A percentile compares a stretch with the other conserved stretches of the same genome.
Conservation (phyloP, 2,888 invertebrate genomes). For the Protodeltote pygarga region DNA sequence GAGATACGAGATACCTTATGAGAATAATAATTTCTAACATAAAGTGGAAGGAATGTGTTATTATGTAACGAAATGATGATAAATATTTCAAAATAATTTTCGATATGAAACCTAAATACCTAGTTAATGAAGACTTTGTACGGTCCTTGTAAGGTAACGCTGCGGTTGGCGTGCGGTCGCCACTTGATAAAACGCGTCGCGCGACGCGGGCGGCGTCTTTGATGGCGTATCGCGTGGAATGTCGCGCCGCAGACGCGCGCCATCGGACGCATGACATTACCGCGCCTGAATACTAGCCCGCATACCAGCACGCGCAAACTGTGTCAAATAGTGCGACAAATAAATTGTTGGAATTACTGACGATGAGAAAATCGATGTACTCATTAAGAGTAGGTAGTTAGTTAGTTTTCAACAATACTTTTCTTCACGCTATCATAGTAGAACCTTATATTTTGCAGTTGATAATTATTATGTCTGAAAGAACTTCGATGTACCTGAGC, state of each 20-base stretch:
- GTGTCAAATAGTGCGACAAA: background rate
- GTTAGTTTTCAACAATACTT: no score
- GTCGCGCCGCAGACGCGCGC: constrained; percentile 1
- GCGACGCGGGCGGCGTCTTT: background rate
- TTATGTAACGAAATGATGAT: no score
- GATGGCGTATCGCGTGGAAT: constrained; percentile 2
- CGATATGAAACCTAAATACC: background rate
- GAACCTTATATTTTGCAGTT: no score
- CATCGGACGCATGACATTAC: background rate
- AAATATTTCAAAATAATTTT: background rate
- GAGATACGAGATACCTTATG: no score
- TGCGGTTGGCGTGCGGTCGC: background rate
- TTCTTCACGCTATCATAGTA: no score
- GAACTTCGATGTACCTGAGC: no score
- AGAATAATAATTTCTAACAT: no score
- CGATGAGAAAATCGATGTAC: no score
- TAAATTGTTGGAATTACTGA: no score
- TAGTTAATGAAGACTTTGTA: background rate
- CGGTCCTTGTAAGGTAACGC: background rate
- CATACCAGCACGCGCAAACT: background rate
- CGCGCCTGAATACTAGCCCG: background rate
- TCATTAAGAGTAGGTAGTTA: no score
- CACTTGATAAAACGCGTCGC: background rate
- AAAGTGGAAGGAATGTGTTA: no score
- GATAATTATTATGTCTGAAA: no score